phyloP scores from a whole-genome alignment of 1,140 invertebrate genomes.

The Paramacrobiotus metropolitanus region DNA sequence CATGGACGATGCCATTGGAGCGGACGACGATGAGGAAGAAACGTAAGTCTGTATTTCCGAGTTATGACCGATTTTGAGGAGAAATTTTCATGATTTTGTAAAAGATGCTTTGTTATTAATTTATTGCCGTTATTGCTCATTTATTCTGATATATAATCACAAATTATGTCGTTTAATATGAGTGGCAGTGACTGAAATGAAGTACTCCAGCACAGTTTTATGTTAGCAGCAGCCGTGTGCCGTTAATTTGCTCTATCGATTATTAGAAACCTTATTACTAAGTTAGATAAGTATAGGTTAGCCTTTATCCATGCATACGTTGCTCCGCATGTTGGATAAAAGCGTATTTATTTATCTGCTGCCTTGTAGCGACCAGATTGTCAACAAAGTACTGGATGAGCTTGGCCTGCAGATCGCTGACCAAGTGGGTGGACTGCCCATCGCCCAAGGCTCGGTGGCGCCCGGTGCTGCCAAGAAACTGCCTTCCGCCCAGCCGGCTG shows the following conservation, averaged over 20 bases:
- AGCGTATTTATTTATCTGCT: background rate
- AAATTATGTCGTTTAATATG: slow-evolving; percentile 25
- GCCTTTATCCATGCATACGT: too few relatives aligned
- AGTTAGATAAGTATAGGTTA: too few relatives aligned
- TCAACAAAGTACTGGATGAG: slow-evolving; percentile 82
- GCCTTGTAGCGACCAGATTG: slow-evolving; percentile 21
- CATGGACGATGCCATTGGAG: slow-evolving; percentile 97
- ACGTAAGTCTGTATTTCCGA: slow-evolving; percentile 32
- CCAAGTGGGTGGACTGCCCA: slow-evolving; percentile 60
- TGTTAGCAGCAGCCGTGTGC: too few relatives aligned
- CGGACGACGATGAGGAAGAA: slow-evolving; percentile 93
- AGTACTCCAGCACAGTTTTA: too few relatives aligned
- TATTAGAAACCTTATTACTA: too few relatives aligned
- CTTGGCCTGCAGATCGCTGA: slow-evolving; percentile 78
- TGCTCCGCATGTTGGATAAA: too few relatives aligned
- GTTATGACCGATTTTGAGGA: background rate
- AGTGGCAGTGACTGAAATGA: slow-evolving; percentile 42
- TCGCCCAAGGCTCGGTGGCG: slow-evolving; percentile 36
- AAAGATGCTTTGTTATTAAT: background rate
- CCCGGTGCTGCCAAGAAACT: slow-evolving; percentile 26
- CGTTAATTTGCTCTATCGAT: too few relatives aligned
- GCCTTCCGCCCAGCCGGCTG: slow-evolving; percentile 24
- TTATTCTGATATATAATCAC: background rate
- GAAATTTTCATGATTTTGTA: background rate
- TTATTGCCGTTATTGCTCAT: background rate